phyloP scores from a whole-genome alignment of 2,888 invertebrate genomes.

The Sphaeridia pumilis region DNA sequence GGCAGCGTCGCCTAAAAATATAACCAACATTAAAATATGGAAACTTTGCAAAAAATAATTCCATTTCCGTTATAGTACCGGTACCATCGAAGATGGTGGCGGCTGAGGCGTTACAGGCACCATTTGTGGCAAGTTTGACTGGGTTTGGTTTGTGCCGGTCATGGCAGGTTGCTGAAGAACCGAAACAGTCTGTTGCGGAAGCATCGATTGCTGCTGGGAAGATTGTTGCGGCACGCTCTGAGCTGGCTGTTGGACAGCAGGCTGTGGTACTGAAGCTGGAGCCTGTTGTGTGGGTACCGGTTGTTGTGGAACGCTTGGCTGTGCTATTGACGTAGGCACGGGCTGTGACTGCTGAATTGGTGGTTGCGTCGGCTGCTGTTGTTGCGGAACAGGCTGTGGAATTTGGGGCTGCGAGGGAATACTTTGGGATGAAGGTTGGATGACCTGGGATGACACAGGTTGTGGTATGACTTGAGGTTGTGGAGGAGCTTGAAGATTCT shows the following conservation, averaged over 20 bases:
- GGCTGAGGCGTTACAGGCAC: no score
- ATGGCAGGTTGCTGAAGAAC: no score
- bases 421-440: no score
- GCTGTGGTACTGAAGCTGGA: conserved; percentile 38
- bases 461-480: conserved; percentile 5
- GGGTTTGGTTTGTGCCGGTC: no score
- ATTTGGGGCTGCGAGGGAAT: no score
- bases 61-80: no score
- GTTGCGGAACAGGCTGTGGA: no score
- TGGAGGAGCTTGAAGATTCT: no score
- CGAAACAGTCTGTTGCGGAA: not conserved
- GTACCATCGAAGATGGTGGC: no score
- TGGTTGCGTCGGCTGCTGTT: conserved; percentile 20
- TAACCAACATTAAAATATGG: not conserved
- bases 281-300: conserved; percentile 38
- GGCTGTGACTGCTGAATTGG: conserved; percentile 15
- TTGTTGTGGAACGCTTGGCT: conserved; percentile 16
- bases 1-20: not conserved
- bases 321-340: not conserved
- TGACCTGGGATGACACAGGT: no score
- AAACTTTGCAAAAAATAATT: no score
- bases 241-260: conserved; percentile 35
- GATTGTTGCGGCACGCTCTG: conserved; percentile 15
- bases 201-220: not conserved
- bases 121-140: no score